These are phyloP conservation scores for Carcharodon carcharias DNA, from an alignment of 2,797 vertebrate genomes.

Conservation along the genomic window DNA sequence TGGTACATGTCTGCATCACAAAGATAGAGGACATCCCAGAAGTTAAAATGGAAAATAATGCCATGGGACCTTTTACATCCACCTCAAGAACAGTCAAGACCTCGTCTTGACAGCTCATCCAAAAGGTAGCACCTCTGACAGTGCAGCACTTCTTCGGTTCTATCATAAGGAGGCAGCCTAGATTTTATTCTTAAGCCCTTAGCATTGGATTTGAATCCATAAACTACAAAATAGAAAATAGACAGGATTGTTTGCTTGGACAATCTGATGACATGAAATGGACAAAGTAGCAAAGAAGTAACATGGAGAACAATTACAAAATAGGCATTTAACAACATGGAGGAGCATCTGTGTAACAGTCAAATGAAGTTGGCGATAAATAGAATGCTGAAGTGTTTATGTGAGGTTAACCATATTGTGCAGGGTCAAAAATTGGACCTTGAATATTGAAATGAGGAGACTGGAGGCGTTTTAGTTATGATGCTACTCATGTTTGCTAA, in stretches of 20 bases:
- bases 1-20: no score
- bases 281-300: neutral
- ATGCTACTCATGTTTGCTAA: no score
- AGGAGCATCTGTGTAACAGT: neutral
- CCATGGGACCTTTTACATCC: no score
- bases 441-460: neutral
- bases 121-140: no score
- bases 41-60: neutral
- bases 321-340: neutral
- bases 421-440: neutral
- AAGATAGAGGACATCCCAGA: no score
- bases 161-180: no score
- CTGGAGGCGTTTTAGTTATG: neutral
- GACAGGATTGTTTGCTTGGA: neutral
- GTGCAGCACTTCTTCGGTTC: no score
- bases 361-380: neutral
- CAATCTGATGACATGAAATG: neutral
- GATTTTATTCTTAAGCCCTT: no score
- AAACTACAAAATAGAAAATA: neutral
- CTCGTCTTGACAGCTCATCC: no score
- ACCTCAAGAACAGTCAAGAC: no score
- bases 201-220: no score
- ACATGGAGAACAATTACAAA: neutral
- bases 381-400: neutral
- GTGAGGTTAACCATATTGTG: neutral